Conservation (phyloP, 2,888 invertebrate genomes). For the Cryptophagus acutangulus region DNA sequence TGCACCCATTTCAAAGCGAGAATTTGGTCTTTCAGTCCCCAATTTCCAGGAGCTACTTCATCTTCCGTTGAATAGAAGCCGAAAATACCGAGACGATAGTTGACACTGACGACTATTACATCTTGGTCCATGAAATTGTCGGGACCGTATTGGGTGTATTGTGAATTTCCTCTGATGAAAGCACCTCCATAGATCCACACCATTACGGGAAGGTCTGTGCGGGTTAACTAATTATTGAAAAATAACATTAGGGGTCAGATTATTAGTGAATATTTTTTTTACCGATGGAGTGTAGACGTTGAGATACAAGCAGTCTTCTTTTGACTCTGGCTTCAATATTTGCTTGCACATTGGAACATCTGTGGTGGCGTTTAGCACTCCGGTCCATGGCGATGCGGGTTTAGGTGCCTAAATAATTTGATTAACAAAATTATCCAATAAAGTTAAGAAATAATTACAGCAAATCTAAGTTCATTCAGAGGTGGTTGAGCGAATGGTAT, state of each 20-base stretch:
- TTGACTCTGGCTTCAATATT: too few species aligned
- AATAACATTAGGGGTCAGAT: neutral
- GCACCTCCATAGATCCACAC: conserved; percentile 20
- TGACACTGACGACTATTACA: conserved; percentile 15
- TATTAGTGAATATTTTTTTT: too few species aligned
- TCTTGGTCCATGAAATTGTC: conserved; percentile 19
- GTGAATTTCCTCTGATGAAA: conserved; percentile 11
- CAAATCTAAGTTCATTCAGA: conserved; percentile 26
- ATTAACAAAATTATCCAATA: too few species aligned
- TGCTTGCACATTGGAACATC: too few species aligned
- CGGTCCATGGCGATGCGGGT: too few species aligned
- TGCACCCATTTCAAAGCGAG: conserved; percentile 5
- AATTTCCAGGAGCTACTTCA: conserved; percentile 1
- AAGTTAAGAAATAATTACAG: too few species aligned
- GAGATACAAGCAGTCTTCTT: conserved; percentile 3
- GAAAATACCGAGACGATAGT: conserved; percentile 6
- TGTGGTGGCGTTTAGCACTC: too few species aligned
- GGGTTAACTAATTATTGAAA: conserved; percentile 4
- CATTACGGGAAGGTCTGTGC: conserved; percentile 6
- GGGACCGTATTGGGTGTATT: conserved; percentile 8
- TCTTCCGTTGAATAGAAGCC: conserved; percentile 10
- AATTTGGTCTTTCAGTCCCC: neutral
- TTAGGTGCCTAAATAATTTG: too few species aligned
- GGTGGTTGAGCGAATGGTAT: conserved; percentile 34
- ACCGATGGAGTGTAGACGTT: conserved; percentile 4